Conservation (phyloP, 1,140 invertebrate species). For the Octopus bimaculoides region DNA sequence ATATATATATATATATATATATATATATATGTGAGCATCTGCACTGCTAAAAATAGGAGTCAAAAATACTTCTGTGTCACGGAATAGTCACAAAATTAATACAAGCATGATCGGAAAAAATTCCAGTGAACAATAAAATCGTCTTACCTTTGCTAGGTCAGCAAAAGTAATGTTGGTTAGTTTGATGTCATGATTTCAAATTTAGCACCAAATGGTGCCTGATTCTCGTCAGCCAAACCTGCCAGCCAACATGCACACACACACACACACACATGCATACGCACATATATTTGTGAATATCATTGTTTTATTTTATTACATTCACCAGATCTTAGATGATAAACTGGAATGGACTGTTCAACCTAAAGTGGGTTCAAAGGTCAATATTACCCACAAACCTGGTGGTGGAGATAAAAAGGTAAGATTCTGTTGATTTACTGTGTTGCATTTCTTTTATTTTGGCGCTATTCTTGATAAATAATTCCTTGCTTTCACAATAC, state of each 20-base stretch:
- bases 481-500: background rate
- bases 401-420: conserved; percentile 9
- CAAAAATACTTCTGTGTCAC: no score
- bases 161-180: background rate
- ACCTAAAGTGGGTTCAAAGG: conserved; percentile 78
- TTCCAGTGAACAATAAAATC: no score
- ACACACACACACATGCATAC: background rate
- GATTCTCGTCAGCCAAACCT: background rate
- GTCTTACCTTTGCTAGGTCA: background rate
- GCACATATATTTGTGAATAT: background rate
- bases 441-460: background rate
- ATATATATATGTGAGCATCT: no score
- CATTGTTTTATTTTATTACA: background rate
- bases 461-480: background rate
- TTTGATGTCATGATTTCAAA: background rate
- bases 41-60: no score
- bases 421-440: background rate
- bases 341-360: conserved; percentile 89
- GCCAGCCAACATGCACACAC: background rate
- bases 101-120: no score
- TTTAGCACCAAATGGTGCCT: background rate
- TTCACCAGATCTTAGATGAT: conserved; percentile 48
- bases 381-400: conserved; percentile 5
- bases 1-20: no score
- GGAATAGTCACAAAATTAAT: no score